Evolutionary conservation across 2,888 invertebrate species (phyloP).

Genomic region (Drosophila borborema): DNA sequence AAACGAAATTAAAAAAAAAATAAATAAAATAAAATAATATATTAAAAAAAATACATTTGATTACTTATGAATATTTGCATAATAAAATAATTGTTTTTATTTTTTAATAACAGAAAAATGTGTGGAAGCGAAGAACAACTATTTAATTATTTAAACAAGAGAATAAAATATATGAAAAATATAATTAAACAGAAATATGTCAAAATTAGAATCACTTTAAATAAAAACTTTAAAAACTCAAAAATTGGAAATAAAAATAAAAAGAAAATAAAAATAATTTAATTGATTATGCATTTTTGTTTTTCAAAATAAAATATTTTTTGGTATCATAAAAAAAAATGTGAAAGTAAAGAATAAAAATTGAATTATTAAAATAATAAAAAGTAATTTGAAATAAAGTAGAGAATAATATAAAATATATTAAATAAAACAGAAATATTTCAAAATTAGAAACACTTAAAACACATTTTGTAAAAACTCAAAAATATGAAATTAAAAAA

Average conservation of each 20-base stretch:
- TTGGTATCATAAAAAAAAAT: too few species aligned
- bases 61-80: accelerated
- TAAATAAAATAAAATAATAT: background rate
- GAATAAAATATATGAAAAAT: constrained; percentile 1
- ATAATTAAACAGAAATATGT: background rate
- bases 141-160: background rate
- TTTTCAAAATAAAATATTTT: background rate
- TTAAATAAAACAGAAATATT: background rate
- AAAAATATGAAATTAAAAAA: too few species aligned
- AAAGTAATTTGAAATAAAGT: constrained; percentile 8
- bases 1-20: background rate
- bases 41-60: background rate
- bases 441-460: background rate
- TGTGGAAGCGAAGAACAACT: too few species aligned
- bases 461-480: background rate
- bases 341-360: too few species aligned
- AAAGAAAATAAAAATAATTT: too few species aligned
- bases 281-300: too few species aligned
- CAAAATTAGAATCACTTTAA: background rate
- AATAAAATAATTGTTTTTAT: background rate
- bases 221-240: background rate
- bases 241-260: background rate
- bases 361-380: too few species aligned
- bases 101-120: too few species aligned
- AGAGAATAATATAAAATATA: constrained; percentile 11